Evolutionary conservation across 2,888 invertebrate species (phyloP).

Genomic region (Andrena fulva): DNA sequence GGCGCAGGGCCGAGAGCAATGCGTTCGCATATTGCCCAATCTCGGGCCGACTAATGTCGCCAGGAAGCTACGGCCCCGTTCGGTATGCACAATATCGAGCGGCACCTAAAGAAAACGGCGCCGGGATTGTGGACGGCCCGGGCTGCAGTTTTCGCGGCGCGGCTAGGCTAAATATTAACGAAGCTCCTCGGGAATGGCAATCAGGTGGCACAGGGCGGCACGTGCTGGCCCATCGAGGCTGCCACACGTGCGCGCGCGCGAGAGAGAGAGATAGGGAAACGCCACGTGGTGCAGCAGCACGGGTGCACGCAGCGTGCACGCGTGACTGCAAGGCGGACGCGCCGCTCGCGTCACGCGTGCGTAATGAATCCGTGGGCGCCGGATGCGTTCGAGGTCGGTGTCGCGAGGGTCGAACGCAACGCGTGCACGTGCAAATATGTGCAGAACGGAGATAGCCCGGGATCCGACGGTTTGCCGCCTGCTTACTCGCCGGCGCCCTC

Average conservation of each 20-base stretch:
- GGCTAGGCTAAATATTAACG: constrained; percentile 58
- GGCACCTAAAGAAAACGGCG: constrained; percentile 46
- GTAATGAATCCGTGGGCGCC: constrained; percentile 71
- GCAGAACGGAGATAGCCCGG: constrained; percentile 17
- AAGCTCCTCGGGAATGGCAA: constrained; percentile 56
- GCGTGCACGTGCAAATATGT: constrained; percentile 31
- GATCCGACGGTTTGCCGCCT: constrained; percentile 31
- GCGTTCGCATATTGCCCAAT: constrained; percentile 30
- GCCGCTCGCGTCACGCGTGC: constrained; percentile 57
- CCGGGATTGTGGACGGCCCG: neutral
- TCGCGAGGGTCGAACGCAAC: constrained; percentile 48
- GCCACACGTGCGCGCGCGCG: constrained; percentile 3
- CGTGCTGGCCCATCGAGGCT: constrained; percentile 35
- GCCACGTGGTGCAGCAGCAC: constrained; percentile 45
- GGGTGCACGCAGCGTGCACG: constrained; percentile 56
- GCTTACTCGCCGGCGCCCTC: constrained; percentile 30
- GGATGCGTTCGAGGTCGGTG: constrained; percentile 65
- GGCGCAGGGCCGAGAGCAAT: neutral
- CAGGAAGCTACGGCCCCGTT: constrained; percentile 26
- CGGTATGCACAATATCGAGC: constrained; percentile 38
- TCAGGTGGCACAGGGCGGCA: constrained; percentile 53
- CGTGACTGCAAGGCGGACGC: constrained; percentile 37
- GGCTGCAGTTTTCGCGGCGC: constrained; percentile 25
- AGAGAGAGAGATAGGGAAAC: neutral
- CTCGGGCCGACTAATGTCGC: constrained; percentile 19